Conservation (phyloP, 1,140 invertebrate genomes). For the Brachionus plicatilis region DNA sequence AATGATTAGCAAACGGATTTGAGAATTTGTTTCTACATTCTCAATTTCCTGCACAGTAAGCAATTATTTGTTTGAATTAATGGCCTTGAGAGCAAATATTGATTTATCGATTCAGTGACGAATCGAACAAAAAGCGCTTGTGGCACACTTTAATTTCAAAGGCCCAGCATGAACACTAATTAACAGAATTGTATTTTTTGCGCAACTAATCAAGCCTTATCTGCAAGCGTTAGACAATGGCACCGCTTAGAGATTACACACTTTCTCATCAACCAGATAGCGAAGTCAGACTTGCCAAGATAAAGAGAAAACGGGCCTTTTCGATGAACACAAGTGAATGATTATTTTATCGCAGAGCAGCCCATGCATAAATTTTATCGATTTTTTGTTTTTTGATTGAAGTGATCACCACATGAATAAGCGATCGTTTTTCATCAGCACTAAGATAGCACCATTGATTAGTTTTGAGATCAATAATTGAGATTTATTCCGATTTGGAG, state of each 20-base stretch:
- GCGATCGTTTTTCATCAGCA: background rate
- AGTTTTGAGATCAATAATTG: background rate
- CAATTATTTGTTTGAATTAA: constrained; percentile 4
- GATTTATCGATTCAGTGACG: background rate
- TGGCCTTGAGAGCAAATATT: constrained; percentile 18
- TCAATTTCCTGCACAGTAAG: constrained; percentile 13
- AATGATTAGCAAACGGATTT: background rate
- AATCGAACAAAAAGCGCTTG: background rate
- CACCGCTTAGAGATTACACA: background rate
- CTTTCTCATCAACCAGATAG: background rate
- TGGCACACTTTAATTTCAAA: background rate
- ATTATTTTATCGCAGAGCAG: background rate
- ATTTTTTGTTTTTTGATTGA: constrained; percentile 5
- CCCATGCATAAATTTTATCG: constrained; percentile 9
- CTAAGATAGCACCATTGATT: background rate
- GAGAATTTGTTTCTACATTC: background rate
- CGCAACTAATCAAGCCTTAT: background rate
- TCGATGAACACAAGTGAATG: background rate
- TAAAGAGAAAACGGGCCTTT: background rate
- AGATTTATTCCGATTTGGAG: background rate
- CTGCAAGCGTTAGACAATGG: background rate
- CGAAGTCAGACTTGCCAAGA: background rate
- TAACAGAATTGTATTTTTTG: background rate
- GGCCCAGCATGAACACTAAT: background rate
- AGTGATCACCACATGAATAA: constrained; percentile 6